These are phyloP conservation scores for Mustelus asterias DNA, from an alignment of 2,113 vertebrate genomes.

Conservation along the genomic window DNA sequence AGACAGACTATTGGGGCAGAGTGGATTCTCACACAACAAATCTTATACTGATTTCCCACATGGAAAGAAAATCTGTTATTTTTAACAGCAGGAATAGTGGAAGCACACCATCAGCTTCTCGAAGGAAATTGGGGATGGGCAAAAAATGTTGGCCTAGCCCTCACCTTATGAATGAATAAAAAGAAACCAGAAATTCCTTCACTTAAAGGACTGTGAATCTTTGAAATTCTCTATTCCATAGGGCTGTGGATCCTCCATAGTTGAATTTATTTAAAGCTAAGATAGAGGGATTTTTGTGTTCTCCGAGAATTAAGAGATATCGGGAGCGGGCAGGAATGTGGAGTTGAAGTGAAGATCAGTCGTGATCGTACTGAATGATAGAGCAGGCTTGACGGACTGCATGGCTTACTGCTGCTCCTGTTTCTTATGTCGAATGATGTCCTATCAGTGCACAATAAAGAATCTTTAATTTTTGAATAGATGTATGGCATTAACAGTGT, in stretches of 20 bases:
- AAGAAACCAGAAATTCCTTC: neutral
- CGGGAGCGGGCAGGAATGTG: neutral
- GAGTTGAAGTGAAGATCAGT: neutral
- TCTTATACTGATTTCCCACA: neutral
- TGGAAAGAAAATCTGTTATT: neutral
- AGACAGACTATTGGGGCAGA: neutral
- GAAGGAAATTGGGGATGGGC: too few species aligned
- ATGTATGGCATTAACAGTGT: neutral
- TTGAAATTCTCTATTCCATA: neutral
- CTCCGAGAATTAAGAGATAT: too few species aligned
- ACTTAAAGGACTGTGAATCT: neutral
- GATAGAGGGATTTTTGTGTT: too few species aligned
- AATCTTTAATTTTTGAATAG: conserved; percentile 9
- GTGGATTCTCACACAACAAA: neutral
- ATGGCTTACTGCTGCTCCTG: neutral
- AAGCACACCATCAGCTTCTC: neutral
- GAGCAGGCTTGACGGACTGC: neutral
- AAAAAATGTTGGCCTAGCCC: too few species aligned
- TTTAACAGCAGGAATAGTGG: neutral
- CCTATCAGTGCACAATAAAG: neutral
- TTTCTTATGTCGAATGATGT: neutral
- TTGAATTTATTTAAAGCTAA: neutral
- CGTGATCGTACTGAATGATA: neutral
- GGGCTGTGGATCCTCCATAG: neutral
- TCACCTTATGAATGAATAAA: too few species aligned